Conservation (phyloP, 2,888 invertebrate genomes). For the Julus scandinavius region DNA sequence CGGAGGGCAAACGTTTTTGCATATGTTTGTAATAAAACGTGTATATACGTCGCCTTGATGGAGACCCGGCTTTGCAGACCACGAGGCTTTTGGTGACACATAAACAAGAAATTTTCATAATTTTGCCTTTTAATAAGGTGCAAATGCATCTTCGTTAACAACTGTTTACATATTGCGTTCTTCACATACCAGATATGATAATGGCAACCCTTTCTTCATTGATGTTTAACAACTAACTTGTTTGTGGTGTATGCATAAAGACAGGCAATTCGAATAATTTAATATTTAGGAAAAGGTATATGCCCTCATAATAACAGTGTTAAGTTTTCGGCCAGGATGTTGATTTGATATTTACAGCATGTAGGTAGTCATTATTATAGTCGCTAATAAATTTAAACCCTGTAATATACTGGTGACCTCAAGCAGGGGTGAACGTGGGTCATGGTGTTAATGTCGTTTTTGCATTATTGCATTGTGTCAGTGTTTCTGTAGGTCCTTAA, state of each 20-base stretch:
- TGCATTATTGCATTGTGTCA: neutral
- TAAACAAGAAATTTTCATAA: too few species aligned
- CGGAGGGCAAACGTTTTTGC: too few species aligned
- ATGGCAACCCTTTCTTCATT: neutral
- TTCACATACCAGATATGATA: neutral
- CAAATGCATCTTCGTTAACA: too few species aligned
- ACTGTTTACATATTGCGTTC: neutral
- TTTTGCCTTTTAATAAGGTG: too few species aligned
- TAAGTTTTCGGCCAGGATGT: slow-evolving; percentile 1
- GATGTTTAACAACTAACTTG: neutral
- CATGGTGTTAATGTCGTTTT: neutral
- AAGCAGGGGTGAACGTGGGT: neutral
- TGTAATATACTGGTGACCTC: neutral
- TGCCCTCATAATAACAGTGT: neutral
- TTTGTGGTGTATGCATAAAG: neutral
- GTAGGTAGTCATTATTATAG: neutral
- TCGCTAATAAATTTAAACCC: neutral
- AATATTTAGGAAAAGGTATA: neutral
- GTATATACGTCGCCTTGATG: too few species aligned
- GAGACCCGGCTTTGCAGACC: too few species aligned
- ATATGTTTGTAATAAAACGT: too few species aligned
- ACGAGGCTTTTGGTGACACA: too few species aligned
- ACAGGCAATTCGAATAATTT: neutral
- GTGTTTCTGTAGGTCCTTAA: neutral
- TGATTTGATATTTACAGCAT: neutral